These are phyloP conservation scores for Lypha dubia DNA, from an alignment of 2,888 invertebrate species.

Conservation along the genomic window DNA sequence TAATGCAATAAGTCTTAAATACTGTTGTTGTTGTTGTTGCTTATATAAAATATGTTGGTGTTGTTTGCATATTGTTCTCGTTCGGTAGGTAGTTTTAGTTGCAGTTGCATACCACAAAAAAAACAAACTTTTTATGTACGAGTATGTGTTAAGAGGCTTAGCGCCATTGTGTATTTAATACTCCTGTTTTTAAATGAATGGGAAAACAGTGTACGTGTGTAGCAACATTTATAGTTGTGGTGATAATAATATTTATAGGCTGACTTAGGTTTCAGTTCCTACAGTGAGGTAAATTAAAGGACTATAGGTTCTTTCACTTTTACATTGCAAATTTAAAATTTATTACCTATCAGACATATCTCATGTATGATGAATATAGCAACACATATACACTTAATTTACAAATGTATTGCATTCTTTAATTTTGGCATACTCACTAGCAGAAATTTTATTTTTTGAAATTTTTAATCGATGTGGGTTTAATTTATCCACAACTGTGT, in stretches of 20 bases:
- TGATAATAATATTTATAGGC: background rate
- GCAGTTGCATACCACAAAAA: constrained; percentile 15
- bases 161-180: constrained; percentile 23
- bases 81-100: constrained; percentile 13
- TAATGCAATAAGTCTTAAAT: constrained; percentile 57
- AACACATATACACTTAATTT: no score
- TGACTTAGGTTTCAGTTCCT: no score
- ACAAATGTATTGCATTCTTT: no score
- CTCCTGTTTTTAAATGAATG: no score
- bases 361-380: no score
- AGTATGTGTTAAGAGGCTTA: constrained; percentile 57
- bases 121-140: constrained; percentile 51
- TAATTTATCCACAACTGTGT: background rate
- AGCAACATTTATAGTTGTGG: background rate
- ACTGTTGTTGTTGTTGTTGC: constrained; percentile 16
- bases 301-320: no score
- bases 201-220: background rate
- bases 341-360: no score
- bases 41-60: background rate
- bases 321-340: no score
- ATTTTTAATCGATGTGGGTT: background rate
- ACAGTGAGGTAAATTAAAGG: no score
- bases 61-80: background rate
- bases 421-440: background rate
- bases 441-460: background rate